Percentiles rank a stretch among this genome's conserved stretches.
These are phyloP conservation scores for Copsychus sechellarum DNA, from an alignment of 2,113 vertebrate species.

Conservation along the genomic window DNA sequence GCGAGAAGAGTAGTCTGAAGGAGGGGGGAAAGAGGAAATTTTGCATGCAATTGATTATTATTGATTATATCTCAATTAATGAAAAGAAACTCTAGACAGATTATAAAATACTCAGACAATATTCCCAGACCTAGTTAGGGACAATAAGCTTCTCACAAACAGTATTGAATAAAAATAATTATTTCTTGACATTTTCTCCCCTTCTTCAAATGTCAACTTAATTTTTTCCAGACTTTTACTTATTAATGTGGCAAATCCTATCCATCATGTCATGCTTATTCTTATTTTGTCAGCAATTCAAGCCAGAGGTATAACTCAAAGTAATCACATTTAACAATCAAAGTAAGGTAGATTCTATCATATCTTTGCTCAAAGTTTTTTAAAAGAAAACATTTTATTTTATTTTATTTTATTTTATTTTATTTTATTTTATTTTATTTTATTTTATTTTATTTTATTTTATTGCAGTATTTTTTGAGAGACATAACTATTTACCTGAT, in stretches of 20 bases:
- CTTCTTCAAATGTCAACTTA: conserved; percentile 43
- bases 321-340: not conserved
- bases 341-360: not conserved
- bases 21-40: rapidly evolving
- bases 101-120: not conserved
- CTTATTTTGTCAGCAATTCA: not conserved
- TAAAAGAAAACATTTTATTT: not conserved
- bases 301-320: not conserved
- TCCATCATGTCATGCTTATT: not conserved
- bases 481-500: not conserved
- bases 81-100: not conserved
- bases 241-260: not conserved
- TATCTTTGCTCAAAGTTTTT: not conserved
- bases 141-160: not conserved
- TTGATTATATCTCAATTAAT: not conserved
- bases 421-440: not conserved
- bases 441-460: not conserved
- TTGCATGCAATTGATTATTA: not conserved
- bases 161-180: conserved; percentile 10
- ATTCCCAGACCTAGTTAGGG: not conserved
- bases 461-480: not conserved
- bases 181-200: conserved; percentile 47
- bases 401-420: not conserved
- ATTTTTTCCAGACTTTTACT: conserved; percentile 20
- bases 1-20: rapidly evolving